Evolutionary conservation across 2,797 vertebrate species (phyloP).

Genomic region (Harpagifer antarcticus): DNA sequence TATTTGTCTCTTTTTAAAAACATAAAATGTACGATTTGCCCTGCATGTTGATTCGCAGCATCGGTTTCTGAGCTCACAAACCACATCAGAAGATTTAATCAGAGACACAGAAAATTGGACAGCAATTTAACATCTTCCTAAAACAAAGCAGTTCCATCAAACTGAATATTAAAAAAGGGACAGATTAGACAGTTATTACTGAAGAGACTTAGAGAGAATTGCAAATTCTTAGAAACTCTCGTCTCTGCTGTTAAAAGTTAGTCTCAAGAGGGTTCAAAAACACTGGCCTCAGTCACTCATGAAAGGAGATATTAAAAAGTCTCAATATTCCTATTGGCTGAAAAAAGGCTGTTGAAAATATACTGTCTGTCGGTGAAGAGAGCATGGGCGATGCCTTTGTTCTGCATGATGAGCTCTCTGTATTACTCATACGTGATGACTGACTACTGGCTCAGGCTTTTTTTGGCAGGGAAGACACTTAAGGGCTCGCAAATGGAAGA

Average conservation of each 20-base stretch:
- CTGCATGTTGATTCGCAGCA: slow-evolving; percentile 69
- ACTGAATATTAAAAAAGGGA: neutral
- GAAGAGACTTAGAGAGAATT: neutral
- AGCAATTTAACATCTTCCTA: slow-evolving; percentile 42
- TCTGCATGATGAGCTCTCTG: slow-evolving; percentile 51
- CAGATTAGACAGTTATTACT: slow-evolving; percentile 1
- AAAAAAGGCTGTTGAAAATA: slow-evolving; percentile 39
- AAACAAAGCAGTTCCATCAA: slow-evolving; percentile 20
- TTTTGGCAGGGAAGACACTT: slow-evolving; percentile 49
- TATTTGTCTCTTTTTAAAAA: slow-evolving; percentile 67
- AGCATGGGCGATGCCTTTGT: slow-evolving; percentile 45
- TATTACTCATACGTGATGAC: slow-evolving; percentile 50
- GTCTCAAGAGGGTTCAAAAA: slow-evolving; percentile 15
- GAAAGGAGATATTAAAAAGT: slow-evolving; percentile 28
- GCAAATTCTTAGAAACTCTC: slow-evolving; percentile 3
- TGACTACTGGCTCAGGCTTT: slow-evolving; percentile 43
- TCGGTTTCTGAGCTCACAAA: slow-evolving; percentile 59
- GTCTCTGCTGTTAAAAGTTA: slow-evolving; percentile 9
- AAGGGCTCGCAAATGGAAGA: slow-evolving; percentile 25
- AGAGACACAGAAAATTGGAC: slow-evolving; percentile 52
- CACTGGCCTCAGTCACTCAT: neutral
- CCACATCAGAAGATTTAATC: slow-evolving; percentile 76
- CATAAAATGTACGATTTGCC: slow-evolving; percentile 43
- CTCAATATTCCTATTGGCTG: slow-evolving; percentile 10
- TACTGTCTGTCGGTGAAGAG: slow-evolving; percentile 30